Evolutionary conservation across 2,888 invertebrate genomes (phyloP).

Genomic region (Agapostemon virescens): DNA sequence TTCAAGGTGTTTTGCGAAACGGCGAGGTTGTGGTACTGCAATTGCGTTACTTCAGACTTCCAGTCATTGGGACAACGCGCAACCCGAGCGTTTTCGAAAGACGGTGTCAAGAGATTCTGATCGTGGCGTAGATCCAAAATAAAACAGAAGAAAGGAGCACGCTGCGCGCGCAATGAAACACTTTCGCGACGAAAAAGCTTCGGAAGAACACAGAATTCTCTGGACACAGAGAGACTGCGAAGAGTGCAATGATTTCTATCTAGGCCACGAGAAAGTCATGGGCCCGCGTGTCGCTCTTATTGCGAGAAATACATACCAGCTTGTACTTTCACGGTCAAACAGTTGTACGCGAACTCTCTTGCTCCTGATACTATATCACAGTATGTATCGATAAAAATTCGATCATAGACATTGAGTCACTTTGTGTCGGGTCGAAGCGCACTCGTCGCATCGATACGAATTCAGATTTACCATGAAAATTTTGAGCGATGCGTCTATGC

Average conservation of each 20-base stretch:
- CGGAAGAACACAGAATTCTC: constrained; percentile 44
- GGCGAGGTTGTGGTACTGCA: background rate
- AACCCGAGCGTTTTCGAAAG: background rate
- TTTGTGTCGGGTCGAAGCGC: background rate
- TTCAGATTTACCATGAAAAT: background rate
- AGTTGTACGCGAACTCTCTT: constrained; percentile 11
- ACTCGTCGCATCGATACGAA: background rate
- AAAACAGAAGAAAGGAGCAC: constrained; percentile 1
- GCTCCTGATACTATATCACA: background rate
- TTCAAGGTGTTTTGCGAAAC: background rate
- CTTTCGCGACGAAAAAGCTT: constrained; percentile 53
- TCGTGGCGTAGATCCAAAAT: background rate
- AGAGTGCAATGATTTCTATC: constrained; percentile 72
- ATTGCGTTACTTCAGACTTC: background rate
- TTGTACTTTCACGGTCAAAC: constrained; percentile 61
- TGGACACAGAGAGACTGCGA: constrained; percentile 56
- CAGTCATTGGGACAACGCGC: background rate
- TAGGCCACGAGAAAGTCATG: constrained; percentile 79
- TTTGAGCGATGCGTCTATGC: background rate
- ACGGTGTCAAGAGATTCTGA: background rate
- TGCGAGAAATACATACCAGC: constrained; percentile 46
- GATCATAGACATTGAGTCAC: background rate
- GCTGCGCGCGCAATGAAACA: constrained; percentile 52
- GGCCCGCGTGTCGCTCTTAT: constrained; percentile 58
- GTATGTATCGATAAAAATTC: constrained; percentile 3